Evolutionary conservation across 2,888 invertebrate genomes (phyloP).

Genomic region (Leucophora obtusa): DNA sequence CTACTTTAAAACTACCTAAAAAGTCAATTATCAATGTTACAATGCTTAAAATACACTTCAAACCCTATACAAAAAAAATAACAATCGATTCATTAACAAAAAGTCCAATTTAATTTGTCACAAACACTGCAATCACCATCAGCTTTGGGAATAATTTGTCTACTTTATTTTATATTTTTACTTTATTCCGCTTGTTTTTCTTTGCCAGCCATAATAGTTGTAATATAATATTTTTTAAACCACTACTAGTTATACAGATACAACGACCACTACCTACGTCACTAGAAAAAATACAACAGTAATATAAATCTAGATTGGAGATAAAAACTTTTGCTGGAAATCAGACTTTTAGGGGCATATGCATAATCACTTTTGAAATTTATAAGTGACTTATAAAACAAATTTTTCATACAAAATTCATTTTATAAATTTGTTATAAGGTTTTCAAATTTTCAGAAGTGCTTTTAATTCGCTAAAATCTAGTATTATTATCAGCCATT

Average conservation of each 20-base stretch:
- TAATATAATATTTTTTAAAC: constrained; percentile 19
- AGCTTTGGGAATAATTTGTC: constrained; percentile 2
- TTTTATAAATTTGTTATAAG: no score
- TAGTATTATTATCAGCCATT: no score
- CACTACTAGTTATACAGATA: not conserved
- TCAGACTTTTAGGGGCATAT: no score
- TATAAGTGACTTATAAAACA: no score
- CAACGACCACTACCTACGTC: not conserved
- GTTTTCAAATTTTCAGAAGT: no score
- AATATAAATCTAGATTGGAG: no score
- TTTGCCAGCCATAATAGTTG: constrained; percentile 23
- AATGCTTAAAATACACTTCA: not conserved
- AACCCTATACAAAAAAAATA: not conserved
- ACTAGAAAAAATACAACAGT: no score
- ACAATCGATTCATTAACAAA: constrained; percentile 46
- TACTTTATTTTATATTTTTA: not conserved
- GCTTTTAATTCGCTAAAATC: no score
- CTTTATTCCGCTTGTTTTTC: not conserved
- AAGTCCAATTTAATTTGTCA: constrained; percentile 50
- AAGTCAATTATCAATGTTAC: not conserved
- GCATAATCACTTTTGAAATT: no score
- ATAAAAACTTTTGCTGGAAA: no score
- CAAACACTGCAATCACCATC: constrained; percentile 41
- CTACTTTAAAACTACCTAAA: not conserved
- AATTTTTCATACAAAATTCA: no score